A percentile compares a stretch with the other conserved stretches of the same genome.
Conservation (phyloP, 2,888 invertebrate species). For the Tortricodes alternella region DNA sequence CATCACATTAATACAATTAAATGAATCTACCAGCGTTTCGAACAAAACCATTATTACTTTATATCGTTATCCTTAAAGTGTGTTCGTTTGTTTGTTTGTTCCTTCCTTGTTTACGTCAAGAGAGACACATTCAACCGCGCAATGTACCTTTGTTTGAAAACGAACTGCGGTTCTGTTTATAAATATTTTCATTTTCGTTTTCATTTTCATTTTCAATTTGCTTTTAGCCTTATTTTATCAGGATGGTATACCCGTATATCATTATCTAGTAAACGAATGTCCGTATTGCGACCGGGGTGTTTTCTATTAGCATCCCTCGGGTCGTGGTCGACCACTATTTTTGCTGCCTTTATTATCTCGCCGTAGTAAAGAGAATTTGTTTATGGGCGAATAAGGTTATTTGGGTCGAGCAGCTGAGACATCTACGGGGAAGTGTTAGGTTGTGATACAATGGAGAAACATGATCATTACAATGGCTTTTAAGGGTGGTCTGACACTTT, state of each 20-base stretch:
- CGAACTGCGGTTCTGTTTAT: too few species aligned
- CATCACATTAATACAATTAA: too few species aligned
- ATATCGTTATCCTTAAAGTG: not conserved
- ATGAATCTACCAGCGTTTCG: too few species aligned
- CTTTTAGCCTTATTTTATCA: not conserved
- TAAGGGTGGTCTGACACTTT: too few species aligned
- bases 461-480: too few species aligned
- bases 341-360: constrained; percentile 63
- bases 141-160: too few species aligned
- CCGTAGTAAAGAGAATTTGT: constrained; percentile 67
- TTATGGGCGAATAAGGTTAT: constrained; percentile 40
- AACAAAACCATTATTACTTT: too few species aligned
- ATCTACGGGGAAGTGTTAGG: not conserved
- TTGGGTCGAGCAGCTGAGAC: constrained; percentile 10
- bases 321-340: constrained; percentile 65
- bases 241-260: not conserved
- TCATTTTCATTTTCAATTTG: too few species aligned
- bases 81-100: not conserved
- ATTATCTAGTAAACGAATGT: constrained; percentile 13
- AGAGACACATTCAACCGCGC: too few species aligned
- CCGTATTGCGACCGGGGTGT: not conserved
- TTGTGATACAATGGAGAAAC: not conserved
- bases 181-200: too few species aligned
- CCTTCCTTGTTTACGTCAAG: too few species aligned
- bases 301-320: constrained; percentile 27